A percentile compares a stretch with the other conserved stretches of the same genome.
Conservation (phyloP, 2,797 vertebrate genomes). For the Euthynnus affinis region DNA sequence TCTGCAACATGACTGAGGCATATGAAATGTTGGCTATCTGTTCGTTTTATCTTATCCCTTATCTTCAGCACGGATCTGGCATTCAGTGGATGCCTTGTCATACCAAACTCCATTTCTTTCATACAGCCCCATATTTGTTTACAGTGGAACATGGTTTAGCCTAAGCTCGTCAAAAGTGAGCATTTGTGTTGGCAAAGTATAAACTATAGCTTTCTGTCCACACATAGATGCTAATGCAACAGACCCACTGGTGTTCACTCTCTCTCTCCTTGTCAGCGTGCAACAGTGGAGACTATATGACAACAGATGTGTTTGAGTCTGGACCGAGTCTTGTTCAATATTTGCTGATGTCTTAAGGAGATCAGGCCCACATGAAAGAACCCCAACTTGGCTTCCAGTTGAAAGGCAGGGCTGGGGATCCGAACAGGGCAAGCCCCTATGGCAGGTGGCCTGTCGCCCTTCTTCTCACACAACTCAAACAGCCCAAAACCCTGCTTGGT, state of each 20-base stretch:
- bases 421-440: slow-evolving; percentile 73
- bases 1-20: slow-evolving; percentile 72
- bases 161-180: slow-evolving; percentile 75
- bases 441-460: slow-evolving; percentile 82
- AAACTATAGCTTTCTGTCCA: slow-evolving; percentile 79
- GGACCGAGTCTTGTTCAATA: slow-evolving; percentile 82
- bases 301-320: slow-evolving; percentile 85
- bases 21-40: slow-evolving; percentile 76
- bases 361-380: slow-evolving; percentile 83
- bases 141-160: slow-evolving; percentile 75
- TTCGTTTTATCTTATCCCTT: slow-evolving; percentile 61
- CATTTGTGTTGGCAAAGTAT: slow-evolving; percentile 80
- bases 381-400: slow-evolving; percentile 81
- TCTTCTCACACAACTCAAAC: slow-evolving; percentile 74
- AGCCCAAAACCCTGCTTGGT: slow-evolving; percentile 70
- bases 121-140: slow-evolving; percentile 72
- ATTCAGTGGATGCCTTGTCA: slow-evolving; percentile 53
- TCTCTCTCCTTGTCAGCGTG: slow-evolving; percentile 47
- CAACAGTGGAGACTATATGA: slow-evolving; percentile 73
- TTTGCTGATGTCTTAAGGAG: slow-evolving; percentile 82
- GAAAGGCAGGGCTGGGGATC: slow-evolving; percentile 76
- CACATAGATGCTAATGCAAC: slow-evolving; percentile 73
- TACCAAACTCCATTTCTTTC: slow-evolving; percentile 59
- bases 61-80: slow-evolving; percentile 68
- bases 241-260: slow-evolving; percentile 68